A percentile compares a stretch with the other conserved stretches of the same genome.
Evolutionary conservation across 2,797 vertebrate species (phyloP).

Genomic region (Eospalax fontanierii): DNA sequence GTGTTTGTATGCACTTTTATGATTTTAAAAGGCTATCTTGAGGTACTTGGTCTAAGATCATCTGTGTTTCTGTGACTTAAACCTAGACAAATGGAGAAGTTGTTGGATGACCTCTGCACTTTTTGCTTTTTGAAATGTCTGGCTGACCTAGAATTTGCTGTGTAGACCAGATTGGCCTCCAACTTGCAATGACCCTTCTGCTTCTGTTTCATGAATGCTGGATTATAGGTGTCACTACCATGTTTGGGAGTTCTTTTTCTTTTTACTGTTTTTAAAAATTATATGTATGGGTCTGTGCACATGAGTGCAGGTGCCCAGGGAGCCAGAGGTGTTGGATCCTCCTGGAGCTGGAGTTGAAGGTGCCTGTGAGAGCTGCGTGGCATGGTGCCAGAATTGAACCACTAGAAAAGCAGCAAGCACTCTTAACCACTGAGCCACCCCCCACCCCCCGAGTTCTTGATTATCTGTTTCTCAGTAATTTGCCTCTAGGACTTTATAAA

Average conservation of each 20-base stretch:
- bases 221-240: not conserved
- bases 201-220: not conserved
- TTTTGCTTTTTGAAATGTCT: not conserved
- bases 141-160: not conserved
- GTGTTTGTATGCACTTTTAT: rapidly evolving
- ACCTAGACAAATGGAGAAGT: not conserved
- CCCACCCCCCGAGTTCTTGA: not conserved
- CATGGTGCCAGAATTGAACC: too few relatives aligned
- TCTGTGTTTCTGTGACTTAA: not conserved
- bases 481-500: not conserved
- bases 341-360: too few relatives aligned
- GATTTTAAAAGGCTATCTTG: not conserved
- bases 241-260: too few relatives aligned
- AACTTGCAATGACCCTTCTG: not conserved
- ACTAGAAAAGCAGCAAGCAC: too few relatives aligned
- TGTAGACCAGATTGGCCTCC: not conserved
- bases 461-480: not conserved
- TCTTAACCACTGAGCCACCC: too few relatives aligned
- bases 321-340: too few relatives aligned
- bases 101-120: not conserved
- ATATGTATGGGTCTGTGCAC: too few relatives aligned
- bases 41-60: not conserved
- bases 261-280: too few relatives aligned
- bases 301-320: too few relatives aligned
- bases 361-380: too few relatives aligned